Conservation (phyloP, 2,797 vertebrate species). For the Lycodopsis pacificus region DNA sequence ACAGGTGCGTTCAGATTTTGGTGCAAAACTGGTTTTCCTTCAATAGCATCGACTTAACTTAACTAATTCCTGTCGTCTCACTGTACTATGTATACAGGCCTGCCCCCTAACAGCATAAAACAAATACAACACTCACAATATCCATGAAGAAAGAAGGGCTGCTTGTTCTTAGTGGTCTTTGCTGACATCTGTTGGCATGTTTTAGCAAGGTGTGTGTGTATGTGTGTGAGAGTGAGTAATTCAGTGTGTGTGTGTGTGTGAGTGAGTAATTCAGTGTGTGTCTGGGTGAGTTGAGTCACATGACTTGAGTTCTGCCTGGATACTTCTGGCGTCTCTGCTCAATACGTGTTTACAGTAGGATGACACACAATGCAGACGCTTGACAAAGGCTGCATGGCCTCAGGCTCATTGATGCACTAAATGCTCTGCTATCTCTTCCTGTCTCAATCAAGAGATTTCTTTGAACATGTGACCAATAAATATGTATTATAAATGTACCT, state of each 20-base stretch:
- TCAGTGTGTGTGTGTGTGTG: background rate
- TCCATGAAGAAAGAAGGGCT: background rate
- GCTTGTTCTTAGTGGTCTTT: constrained; percentile 41
- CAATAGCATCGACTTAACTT: background rate
- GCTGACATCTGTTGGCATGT: constrained; percentile 75
- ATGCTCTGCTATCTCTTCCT: too few species aligned
- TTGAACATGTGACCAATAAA: background rate
- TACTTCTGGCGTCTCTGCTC: constrained; percentile 56
- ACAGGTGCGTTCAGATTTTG: background rate
- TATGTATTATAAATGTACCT: background rate
- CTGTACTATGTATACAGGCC: background rate
- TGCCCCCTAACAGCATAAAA: background rate
- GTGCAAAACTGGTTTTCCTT: background rate
- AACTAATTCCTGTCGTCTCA: background rate
- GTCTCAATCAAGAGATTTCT: background rate
- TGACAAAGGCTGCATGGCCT: too few species aligned
- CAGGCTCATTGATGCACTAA: too few species aligned
- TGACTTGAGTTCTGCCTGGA: constrained; percentile 74
- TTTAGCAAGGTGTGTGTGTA: constrained; percentile 1
- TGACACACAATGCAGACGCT: too few species aligned
- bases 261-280: background rate
- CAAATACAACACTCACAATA: background rate
- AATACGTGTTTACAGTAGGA: constrained; percentile 30
- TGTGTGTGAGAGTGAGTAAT: background rate
- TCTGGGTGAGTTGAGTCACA: constrained; percentile 51